These are phyloP conservation scores for Lithophane leautieri DNA, from an alignment of 2,888 invertebrate genomes.

Conservation along the genomic window DNA sequence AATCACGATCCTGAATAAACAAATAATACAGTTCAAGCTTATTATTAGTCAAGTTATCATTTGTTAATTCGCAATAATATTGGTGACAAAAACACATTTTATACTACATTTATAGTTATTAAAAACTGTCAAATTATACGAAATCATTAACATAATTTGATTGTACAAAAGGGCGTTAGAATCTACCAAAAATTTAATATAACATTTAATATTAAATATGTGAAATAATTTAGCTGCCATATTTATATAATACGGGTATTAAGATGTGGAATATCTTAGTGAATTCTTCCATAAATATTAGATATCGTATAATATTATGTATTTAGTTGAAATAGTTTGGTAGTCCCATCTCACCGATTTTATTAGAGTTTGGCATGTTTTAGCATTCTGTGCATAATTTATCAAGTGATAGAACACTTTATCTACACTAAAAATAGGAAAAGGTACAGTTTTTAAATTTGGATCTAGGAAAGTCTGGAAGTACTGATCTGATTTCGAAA, in stretches of 20 bases:
- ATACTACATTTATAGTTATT: not conserved
- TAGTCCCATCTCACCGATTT: constrained; percentile 68
- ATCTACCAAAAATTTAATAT: constrained; percentile 43
- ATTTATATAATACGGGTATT: constrained; percentile 74
- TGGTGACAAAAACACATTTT: not conserved
- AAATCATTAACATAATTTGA: constrained; percentile 16
- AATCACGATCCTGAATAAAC: not conserved
- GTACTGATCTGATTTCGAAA: no score
- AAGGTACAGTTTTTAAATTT: no score
- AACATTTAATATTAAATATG: constrained; percentile 30
- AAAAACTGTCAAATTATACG: constrained; percentile 7
- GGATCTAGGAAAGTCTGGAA: no score
- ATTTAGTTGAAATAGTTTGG: constrained; percentile 44
- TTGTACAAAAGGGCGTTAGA: constrained; percentile 22
- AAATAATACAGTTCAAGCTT: not conserved
- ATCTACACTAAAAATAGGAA: not conserved
- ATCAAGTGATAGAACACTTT: not conserved
- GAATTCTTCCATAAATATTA: constrained; percentile 57
- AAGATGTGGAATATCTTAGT: constrained; percentile 62
- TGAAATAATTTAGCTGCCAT: constrained; percentile 63
- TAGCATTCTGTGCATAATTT: not conserved
- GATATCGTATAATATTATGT: constrained; percentile 48
- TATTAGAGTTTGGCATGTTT: constrained; percentile 41
- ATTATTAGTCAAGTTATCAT: not conserved
- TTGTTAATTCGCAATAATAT: not conserved